Base-by-base conservation (phyloP, 1,140 invertebrate species). In the Forficula auricularia region DNA sequence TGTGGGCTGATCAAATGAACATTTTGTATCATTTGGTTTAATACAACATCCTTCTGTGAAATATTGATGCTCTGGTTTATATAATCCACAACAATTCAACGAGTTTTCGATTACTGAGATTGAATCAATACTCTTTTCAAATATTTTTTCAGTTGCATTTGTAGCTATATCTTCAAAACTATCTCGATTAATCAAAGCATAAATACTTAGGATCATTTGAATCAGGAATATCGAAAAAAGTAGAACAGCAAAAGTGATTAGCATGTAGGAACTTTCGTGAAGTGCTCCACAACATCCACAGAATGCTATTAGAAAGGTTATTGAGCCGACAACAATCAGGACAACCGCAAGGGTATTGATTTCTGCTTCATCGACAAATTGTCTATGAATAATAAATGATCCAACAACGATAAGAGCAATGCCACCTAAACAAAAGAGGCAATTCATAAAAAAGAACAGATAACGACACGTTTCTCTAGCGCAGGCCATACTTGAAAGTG, bases 261-360 rank as follows among this genome's bases (percentile, higher is more conserved):
- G 57, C 56, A 81, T 66, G 31, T 68, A 70, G 40, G 71, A 67
- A 43, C 71, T 76, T 52, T 81, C 77, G 47, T 72, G 70, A 30
- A 79, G 70, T 12, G 78, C 78, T n/a, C 79, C 79, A 50, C 75
- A 82, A 51, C 79, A 82, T 42, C 79, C 79, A 38, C 80, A 58
- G 43, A 77, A 79, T 3, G 77, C 75, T 31, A 79, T 68, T 9
- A 78, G 47, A 47, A 80, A 79, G 36, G 79, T 68, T 18, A 80
- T 65, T 6, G 63, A 50, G 2, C 79, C 79, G 19, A 73, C 68
- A 13, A 77, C 62, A 35, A 82, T 79, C 2, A 82, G 57, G 6
- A 80, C 64, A 19, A 77, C 65, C 0, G 73, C 67, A 7, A 72
- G 70, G 2, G 68, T 67, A 10, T 71, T 51, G 14, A 75, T 64